Percentiles rank a stretch among this genome's conserved stretches.
phyloP scores from a whole-genome alignment of 2,113 vertebrate species.

The Rhodinocichla rosea region DNA sequence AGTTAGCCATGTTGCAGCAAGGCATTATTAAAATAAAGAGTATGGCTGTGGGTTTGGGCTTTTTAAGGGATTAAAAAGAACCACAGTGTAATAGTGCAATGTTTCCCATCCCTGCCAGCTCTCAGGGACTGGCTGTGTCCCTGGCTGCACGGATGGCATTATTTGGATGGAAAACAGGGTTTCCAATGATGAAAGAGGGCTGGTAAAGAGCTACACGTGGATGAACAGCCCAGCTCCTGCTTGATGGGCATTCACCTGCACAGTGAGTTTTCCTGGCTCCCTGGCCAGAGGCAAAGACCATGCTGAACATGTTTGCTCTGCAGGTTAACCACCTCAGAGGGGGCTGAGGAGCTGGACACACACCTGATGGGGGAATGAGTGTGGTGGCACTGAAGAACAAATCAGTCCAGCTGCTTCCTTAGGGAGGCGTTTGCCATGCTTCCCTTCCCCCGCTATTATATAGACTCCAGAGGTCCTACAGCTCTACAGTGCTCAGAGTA shows the following conservation, averaged over 20 bases:
- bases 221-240: neutral
- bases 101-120: neutral
- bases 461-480: neutral
- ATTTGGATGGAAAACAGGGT: neutral
- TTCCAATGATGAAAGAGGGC: neutral
- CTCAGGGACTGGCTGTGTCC: neutral
- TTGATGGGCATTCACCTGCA: neutral
- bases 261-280: neutral
- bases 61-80: neutral
- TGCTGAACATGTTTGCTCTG: neutral
- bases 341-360: fast-evolving
- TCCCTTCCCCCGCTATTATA: neutral
- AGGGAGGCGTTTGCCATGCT: neutral
- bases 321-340: neutral
- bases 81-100: neutral
- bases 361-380: fast-evolving
- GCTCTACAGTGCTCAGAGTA: neutral
- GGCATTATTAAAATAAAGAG: neutral
- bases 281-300: neutral
- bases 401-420: neutral
- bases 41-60: neutral
- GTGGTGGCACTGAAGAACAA: neutral
- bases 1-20: conserved; percentile 11
- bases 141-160: neutral
- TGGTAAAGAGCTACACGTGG: neutral